Base-by-base conservation (phyloP, 2,888 invertebrate genomes). In the Oithona nana region DNA sequence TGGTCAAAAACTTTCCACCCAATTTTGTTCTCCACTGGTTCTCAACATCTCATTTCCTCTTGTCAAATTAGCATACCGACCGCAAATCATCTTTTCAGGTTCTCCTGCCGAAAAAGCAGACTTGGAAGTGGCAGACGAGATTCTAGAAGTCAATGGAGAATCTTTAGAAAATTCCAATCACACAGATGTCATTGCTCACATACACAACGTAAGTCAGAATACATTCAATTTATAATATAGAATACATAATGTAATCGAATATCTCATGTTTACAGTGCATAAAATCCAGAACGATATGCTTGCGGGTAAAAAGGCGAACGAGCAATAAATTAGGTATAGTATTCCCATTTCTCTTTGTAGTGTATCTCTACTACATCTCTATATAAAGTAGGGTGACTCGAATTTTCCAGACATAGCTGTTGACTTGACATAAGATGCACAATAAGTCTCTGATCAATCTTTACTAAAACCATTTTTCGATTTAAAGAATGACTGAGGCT, bases 51-150 rank as follows among this genome's bases (percentile, higher is more conserved):
- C 20, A 52, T 16, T 52, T 52, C 20, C 22, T 20, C 13, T 16
- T 11, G 11, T 39, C 16, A 11, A 52, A 52, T 16, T 52, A 16
- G 24, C 16, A 11, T 56, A 28, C 8, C 24, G 8, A 28, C 16
- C 31, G 61, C 65, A 29, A 24, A 54, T 24, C 54, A 26, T 3
- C 61, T 28, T 57, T 55, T 26, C 73, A 86, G 86, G 89, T 68
- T 88, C 88, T 66, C 86, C 88, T 67, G 92, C 92, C 64, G 93
- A 94, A 72, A 84, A 86, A 75, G 79, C 79, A 49, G 93, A 94
- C 75, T 77, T 94, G 75, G 89, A 92, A 78, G 84, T 94, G 71
- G 93, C 90, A 65, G 94, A 97, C 77, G 95, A 95, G 77, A 94
- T 97, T 73, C 80, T 95, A 76, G 93, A 93, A 77, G 89, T 97